A percentile compares a stretch with the other conserved stretches of the same genome.
Conservation (phyloP, 1,140 invertebrate species). For the Aphis gossypii region DNA sequence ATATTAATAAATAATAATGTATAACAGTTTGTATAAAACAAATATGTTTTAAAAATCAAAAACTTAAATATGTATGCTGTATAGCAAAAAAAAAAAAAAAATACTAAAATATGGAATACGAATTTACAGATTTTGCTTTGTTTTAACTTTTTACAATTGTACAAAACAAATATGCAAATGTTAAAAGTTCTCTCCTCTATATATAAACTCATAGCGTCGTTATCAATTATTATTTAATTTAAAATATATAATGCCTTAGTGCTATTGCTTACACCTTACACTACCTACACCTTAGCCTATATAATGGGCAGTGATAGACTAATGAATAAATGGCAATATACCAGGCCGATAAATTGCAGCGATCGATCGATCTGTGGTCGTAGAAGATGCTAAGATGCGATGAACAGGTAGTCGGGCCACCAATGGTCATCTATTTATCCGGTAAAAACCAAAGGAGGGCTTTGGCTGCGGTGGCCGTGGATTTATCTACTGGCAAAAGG, state of each 20-base stretch:
- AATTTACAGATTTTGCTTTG: no score
- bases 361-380: slow-evolving; percentile 20
- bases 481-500: slow-evolving; percentile 37
- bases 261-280: not conserved
- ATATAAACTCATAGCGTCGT: not conserved
- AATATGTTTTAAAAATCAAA: no score
- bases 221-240: not conserved
- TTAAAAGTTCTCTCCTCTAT: not conserved
- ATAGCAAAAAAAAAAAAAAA: no score
- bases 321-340: not conserved
- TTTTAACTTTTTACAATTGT: not conserved
- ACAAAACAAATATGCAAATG: not conserved
- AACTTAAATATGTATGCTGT: no score
- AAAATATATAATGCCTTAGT: no score
- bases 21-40: no score
- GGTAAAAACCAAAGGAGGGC: not conserved
- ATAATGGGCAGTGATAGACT: not conserved
- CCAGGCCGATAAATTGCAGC: not conserved
- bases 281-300: not conserved
- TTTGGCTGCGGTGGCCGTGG: not conserved
- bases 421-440: not conserved
- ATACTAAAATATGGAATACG: no score
- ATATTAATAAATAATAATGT: no score
- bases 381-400: not conserved
- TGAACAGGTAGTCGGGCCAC: not conserved